Base-by-base conservation (phyloP, 1,140 invertebrate genomes). In the Catajapyx aquilonaris region DNA sequence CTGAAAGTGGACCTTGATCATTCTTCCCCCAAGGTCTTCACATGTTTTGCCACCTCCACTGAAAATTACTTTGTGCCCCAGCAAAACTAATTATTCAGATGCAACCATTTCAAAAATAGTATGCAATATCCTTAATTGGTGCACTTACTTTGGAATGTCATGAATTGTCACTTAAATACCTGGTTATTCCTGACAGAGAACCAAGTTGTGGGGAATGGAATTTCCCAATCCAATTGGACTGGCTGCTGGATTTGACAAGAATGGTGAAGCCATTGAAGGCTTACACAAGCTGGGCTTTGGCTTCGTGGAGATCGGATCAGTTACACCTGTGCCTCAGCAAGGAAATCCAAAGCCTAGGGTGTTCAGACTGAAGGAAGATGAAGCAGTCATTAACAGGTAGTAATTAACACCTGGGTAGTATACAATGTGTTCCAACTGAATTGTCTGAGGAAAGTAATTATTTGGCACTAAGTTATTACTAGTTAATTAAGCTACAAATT, bases 241-340 rank as follows among this genome's bases (percentile, higher is more conserved):
- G 46, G 93, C 93, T 33, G 94, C 94, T 42, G 94, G 94, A 2
- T 97, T 96, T 64, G 94, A 98, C 55, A 98, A 98, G 55, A 73
- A 97, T 59, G 93, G 72, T 7, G 85, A 96, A 64, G 86, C 83
- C 18, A 64, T 95, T 1, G 55, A 71, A 41, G 81, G 83, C 1
- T 55, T 98, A 19, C 65, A 70, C 33, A 71, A 76, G 48, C 61
- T 88, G 35, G 93, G 93, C 0, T 96, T 97, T 64, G 78, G 90
- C 17, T 90, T 95, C 61, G 73, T 97, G 22, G 94, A 98, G 69
- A 74, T 98, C 46, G 93, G 93, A 44, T 91, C 90, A 11, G 74
- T 98, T 0, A 98, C 94, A 4, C 94, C 93, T 2, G 43, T 71
- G 45, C 81, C 91, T 7, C 93, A 98, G 57, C 53, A 67, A 9